Base-by-base conservation (phyloP, 92 coral and sea anemone species). In the Isaurus tuberculatus region DNA sequence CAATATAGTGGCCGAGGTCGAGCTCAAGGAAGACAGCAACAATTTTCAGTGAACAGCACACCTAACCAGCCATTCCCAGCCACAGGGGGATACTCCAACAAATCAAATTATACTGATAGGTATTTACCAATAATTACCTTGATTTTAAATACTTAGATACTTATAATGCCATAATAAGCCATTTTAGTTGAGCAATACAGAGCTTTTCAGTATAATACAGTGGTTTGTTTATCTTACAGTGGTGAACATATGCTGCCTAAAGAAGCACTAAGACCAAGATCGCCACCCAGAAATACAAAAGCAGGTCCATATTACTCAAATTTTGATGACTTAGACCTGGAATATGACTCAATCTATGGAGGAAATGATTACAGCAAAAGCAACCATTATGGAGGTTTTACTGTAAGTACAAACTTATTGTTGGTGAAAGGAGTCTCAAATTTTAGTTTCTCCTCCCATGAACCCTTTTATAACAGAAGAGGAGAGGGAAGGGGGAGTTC, bases 211-310 rank as follows among this genome's bases (percentile, higher is more conserved):
- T 33, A 6, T 28, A 48, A 11, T 37, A 55, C 63, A 3, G 5
- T 55, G 63, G 1, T 2, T 55, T 55, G 17, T 25, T 42, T 26
- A 15, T 68, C 25, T 16, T 16, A 43, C 23, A 37, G 28, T 70
- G 74, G 91, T 32, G 88, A 83, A 26, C 66, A 48, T 22, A 37
- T 90, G 83, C 65, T 90, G 17, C 93, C 93, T 3, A 77, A 55
- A 60, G 90, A 86, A 33, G 93, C 93, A 49, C 84, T 90, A 31
- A 72, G 77, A 4, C 88, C 89, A 15, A 85, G 89, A 37, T 79
- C 92, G 8, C 88, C 93, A 33, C 88, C 89, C 57, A 74, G 87
- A 55, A 77, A 0, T 32, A 75, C 63, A 48, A 40, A 51, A 55
- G 73, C 85, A 44, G 73, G 67, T 37, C 60, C 91, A 2, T 77